These are phyloP conservation scores for Mesitornis unicolor DNA, from an alignment of 2,113 vertebrate genomes.

Conservation along the genomic window DNA sequence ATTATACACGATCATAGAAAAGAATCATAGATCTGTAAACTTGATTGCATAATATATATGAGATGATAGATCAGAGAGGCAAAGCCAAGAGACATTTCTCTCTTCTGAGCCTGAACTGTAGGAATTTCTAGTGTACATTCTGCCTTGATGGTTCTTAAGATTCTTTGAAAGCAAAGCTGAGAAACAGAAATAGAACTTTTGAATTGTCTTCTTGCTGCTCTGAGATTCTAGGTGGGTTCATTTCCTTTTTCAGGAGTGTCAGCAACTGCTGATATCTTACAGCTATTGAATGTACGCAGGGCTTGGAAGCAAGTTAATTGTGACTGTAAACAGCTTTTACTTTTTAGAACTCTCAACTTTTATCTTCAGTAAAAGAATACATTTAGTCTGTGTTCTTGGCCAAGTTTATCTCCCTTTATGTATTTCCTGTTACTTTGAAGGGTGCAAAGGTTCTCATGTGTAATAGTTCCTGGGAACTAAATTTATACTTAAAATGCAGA, in stretches of 20 bases:
- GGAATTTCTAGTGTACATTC: neutral
- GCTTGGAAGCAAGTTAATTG: conserved; percentile 1
- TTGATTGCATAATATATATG: neutral
- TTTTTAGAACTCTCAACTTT: conserved; percentile 37
- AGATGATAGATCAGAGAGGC: neutral
- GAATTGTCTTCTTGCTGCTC: neutral
- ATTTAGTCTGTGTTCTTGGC: conserved; percentile 6
- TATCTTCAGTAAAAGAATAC: conserved; percentile 16
- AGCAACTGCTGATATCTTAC: neutral
- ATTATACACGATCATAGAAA: neutral
- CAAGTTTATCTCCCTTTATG: conserved; percentile 42
- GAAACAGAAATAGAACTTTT: neutral
- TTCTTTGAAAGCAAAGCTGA: conserved; percentile 44
- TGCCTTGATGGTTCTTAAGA: neutral
- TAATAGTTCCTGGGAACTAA: neutral
- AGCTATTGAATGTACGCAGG: neutral
- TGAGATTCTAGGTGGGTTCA: conserved; percentile 7
- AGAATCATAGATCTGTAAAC: accelerated
- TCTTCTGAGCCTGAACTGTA: neutral
- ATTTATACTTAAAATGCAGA: neutral
- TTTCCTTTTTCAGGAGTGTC: conserved; percentile 13
- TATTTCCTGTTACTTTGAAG: conserved; percentile 59
- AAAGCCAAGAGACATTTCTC: neutral
- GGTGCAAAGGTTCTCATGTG: conserved; percentile 3
- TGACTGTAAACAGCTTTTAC: conserved; percentile 36